A percentile compares a stretch with the other conserved stretches of the same genome.
Evolutionary conservation across 1,140 invertebrate genomes (phyloP).

Genomic region (Colletes latitarsis): DNA sequence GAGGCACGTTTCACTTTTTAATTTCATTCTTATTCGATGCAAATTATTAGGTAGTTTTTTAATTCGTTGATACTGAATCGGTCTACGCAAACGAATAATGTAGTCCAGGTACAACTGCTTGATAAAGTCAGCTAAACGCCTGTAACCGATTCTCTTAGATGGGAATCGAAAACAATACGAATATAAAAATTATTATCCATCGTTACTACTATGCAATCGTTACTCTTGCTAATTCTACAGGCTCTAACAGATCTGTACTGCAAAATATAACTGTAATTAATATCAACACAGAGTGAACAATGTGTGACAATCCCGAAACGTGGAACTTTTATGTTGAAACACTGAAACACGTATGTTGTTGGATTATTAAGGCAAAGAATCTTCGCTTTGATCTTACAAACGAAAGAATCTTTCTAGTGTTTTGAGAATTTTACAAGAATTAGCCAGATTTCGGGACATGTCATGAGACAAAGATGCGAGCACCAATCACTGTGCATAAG

Average conservation of each 20-base stretch:
- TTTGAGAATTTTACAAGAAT: too few relatives aligned
- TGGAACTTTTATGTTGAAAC: too few relatives aligned
- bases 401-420: too few relatives aligned
- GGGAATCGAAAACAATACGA: slow-evolving; percentile 35
- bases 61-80: background rate
- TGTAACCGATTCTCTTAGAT: slow-evolving; percentile 2
- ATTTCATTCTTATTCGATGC: background rate
- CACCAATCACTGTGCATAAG: background rate
- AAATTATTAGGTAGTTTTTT: background rate
- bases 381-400: too few relatives aligned
- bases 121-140: slow-evolving; percentile 34
- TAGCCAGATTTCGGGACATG: background rate
- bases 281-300: background rate
- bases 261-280: background rate
- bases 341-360: too few relatives aligned
- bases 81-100: background rate
- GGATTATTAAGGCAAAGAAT: too few relatives aligned
- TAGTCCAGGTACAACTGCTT: slow-evolving; percentile 46
- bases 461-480: background rate
- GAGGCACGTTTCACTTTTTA: background rate
- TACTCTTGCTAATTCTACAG: background rate
- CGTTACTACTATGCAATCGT: background rate
- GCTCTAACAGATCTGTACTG: background rate
- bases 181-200: slow-evolving; percentile 25
- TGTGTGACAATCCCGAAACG: background rate